Evolutionary conservation across 2,888 invertebrate species (phyloP).

Genomic region (Syrista parreyssii): DNA sequence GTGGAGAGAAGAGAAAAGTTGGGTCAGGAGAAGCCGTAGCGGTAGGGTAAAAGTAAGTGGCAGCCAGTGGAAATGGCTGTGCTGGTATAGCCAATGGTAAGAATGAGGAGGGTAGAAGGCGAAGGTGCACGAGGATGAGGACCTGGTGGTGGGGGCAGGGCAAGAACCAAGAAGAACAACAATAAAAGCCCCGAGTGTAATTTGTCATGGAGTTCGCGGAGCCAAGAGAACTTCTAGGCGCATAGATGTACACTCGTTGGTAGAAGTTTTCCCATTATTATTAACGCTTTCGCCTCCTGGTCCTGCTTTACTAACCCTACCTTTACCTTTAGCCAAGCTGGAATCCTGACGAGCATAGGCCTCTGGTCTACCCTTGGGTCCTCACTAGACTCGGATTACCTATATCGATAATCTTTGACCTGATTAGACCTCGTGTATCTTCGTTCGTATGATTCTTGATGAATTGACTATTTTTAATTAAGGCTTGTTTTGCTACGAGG

Average conservation of each 20-base stretch:
- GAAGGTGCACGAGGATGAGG: constrained; percentile 4
- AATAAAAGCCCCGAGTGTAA: constrained; percentile 57
- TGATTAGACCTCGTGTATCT: too few species aligned
- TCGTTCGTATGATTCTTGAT: too few species aligned
- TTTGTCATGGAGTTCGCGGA: constrained; percentile 50
- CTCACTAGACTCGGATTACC: not conserved
- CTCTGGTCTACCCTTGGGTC: not conserved
- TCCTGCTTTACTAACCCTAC: not conserved
- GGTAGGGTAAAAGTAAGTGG: not conserved
- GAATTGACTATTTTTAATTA: not conserved
- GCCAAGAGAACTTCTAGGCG: constrained; percentile 12
- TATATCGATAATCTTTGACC: not conserved
- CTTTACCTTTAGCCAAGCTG: not conserved
- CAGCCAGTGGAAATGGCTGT: not conserved
- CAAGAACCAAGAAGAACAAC: constrained; percentile 47
- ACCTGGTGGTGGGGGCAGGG: constrained; percentile 8
- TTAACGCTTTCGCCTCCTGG: constrained; percentile 46
- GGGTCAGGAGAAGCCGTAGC: not conserved
- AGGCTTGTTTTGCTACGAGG: not conserved
- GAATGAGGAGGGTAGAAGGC: constrained; percentile 15
- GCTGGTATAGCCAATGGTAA: not conserved
- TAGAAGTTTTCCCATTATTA: constrained; percentile 60
- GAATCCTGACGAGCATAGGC: not conserved
- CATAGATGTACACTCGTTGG: constrained; percentile 32
- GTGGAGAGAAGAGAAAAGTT: not conserved